These are phyloP conservation scores for Cephus pygmeus DNA, from an alignment of 2,888 invertebrate species.

Conservation along the genomic window DNA sequence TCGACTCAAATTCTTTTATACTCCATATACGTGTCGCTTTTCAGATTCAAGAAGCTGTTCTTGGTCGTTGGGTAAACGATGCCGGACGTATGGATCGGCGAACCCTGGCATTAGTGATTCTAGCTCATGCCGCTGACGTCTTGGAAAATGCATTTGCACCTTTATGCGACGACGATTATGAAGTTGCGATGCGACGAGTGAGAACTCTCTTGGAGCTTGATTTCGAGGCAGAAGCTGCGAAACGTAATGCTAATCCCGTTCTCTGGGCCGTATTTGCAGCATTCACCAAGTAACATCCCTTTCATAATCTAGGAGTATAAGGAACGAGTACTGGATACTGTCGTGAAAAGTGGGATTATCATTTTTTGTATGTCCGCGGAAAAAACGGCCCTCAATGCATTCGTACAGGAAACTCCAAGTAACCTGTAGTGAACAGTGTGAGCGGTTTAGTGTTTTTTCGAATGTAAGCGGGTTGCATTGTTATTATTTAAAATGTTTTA, in stretches of 20 bases:
- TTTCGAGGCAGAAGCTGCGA: conserved; percentile 94
- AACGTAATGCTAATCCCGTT: conserved; percentile 90
- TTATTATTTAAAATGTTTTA: conserved; percentile 44
- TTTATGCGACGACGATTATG: conserved; percentile 96
- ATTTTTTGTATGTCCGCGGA: neutral
- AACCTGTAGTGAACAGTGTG: conserved; percentile 30
- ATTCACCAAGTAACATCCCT: conserved; percentile 89
- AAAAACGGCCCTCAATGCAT: too few relatives aligned
- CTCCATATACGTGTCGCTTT: conserved; percentile 26
- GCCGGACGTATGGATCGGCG: conserved; percentile 97
- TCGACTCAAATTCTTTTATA: too few relatives aligned
- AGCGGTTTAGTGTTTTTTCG: conserved; percentile 21
- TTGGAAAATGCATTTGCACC: conserved; percentile 99
- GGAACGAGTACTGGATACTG: conserved; percentile 40
- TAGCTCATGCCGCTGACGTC: conserved; percentile 98
- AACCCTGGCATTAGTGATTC: conserved; percentile 90
- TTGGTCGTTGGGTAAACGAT: conserved; percentile 97
- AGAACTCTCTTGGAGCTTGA: conserved; percentile 95
- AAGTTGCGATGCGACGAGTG: conserved; percentile 97
- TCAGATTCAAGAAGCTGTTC: conserved; percentile 96
- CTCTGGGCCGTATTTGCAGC: conserved; percentile 99
- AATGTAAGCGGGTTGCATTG: conserved; percentile 34
- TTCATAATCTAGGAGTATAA: conserved; percentile 34
- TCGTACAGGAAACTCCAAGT: conserved; percentile 32
- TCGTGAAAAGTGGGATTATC: conserved; percentile 18